Evolutionary conservation across 2,113 vertebrate species (phyloP).

Genomic region (Microtus pennsylvanicus): DNA sequence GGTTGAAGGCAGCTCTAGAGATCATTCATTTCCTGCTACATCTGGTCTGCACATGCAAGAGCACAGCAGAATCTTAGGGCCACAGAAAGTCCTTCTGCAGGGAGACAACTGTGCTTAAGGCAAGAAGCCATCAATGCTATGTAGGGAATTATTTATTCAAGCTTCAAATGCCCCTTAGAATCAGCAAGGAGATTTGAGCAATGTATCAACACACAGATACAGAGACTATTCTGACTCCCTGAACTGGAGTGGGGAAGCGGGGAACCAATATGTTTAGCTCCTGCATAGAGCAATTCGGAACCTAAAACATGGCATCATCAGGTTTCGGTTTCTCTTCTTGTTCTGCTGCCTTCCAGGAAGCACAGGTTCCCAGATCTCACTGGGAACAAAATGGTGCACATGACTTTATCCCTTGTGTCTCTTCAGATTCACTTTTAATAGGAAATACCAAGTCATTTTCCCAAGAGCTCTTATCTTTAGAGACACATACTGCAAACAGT

Average conservation of each 20-base stretch:
- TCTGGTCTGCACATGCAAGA: neutral
- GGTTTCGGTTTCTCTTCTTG: neutral
- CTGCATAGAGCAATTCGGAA: neutral
- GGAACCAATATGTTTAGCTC: neutral
- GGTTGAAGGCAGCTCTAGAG: neutral
- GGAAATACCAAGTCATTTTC: constrained; percentile 16
- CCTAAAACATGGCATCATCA: neutral
- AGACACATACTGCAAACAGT: neutral
- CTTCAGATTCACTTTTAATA: constrained; percentile 1
- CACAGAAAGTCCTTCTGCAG: neutral
- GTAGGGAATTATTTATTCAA: neutral
- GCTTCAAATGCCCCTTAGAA: neutral
- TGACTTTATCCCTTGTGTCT: neutral
- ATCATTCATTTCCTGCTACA: neutral
- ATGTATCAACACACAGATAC: neutral
- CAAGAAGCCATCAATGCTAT: neutral
- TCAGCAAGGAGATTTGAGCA: neutral
- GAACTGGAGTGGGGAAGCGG: neutral
- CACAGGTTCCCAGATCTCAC: neutral
- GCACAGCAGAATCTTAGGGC: neutral
- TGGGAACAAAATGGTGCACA: neutral
- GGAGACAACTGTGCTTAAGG: neutral
- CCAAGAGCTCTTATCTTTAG: constrained; percentile 28
- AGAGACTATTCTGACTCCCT: neutral
- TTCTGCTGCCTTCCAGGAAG: neutral